These are phyloP conservation scores for Heterotilapia buettikoferi DNA, from an alignment of 2,113 vertebrate species.

Conservation along the genomic window DNA sequence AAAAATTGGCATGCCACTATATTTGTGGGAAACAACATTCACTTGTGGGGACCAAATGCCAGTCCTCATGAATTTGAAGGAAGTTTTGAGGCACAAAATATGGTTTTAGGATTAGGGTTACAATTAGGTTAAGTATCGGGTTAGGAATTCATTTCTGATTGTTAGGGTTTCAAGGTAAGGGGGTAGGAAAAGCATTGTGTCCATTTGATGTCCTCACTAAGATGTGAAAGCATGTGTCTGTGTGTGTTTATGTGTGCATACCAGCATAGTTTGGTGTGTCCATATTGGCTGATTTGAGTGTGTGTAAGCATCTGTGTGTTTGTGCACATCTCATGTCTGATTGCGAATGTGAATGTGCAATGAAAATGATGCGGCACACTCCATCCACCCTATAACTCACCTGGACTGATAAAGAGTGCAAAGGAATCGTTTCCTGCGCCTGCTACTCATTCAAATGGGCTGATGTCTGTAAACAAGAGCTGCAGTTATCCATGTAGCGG, in stretches of 20 bases:
- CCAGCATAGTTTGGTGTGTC: not conserved
- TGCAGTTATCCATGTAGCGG: conserved; percentile 67
- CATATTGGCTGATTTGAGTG: not conserved
- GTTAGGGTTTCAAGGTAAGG: not conserved
- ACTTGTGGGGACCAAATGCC: not conserved
- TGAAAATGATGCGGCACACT: conserved; percentile 42
- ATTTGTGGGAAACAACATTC: not conserved
- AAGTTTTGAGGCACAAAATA: not conserved
- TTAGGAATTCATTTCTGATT: not conserved
- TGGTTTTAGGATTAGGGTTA: not conserved
- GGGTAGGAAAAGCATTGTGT: not conserved
- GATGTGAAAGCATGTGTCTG: not conserved
- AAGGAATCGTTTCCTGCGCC: conserved; percentile 59
- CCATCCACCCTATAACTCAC: conserved; percentile 56
- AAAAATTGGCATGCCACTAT: not conserved
- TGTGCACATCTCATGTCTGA: not conserved
- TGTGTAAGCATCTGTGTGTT: not conserved
- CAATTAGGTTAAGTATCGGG: not conserved
- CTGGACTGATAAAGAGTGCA: conserved; percentile 60
- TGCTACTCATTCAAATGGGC: conserved; percentile 65
- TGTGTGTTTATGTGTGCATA: not conserved
- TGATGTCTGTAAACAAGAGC: conserved; percentile 66
- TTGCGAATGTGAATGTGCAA: not conserved
- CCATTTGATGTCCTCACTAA: not conserved
- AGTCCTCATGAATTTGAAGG: not conserved